These are phyloP conservation scores for Flabesymbios commensalis DNA, from an alignment of 2,888 invertebrate species.

Conservation along the genomic window DNA sequence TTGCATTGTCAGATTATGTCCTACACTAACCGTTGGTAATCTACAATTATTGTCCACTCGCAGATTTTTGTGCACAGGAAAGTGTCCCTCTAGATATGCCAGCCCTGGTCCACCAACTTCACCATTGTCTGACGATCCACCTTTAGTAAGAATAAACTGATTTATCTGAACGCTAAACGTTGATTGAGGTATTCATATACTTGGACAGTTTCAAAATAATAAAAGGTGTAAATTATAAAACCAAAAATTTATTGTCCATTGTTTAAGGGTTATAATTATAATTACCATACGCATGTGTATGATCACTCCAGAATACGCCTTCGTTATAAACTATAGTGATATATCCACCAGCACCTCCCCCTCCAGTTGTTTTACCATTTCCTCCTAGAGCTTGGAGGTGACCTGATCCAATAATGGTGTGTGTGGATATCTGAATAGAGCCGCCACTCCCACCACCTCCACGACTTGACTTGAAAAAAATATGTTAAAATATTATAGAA, in stretches of 20 bases:
- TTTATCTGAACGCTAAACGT: not conserved
- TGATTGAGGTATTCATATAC: too few species aligned
- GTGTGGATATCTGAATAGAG: slow-evolving; percentile 29
- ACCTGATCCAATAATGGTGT: slow-evolving; percentile 30
- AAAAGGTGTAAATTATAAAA: too few species aligned
- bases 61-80: slow-evolving; percentile 31
- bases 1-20: too few species aligned
- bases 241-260: too few species aligned
- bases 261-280: not conserved
- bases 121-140: slow-evolving; percentile 26
- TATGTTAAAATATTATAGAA: not conserved
- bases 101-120: slow-evolving; percentile 45
- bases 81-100: slow-evolving; percentile 35
- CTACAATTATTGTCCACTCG: slow-evolving; percentile 45
- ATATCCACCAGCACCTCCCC: slow-evolving; percentile 45
- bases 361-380: slow-evolving; percentile 30
- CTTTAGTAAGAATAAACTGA: slow-evolving; percentile 6
- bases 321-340: slow-evolving; percentile 32
- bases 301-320: slow-evolving; percentile 37
- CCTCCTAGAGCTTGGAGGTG: slow-evolving; percentile 41
- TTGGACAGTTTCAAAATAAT: too few species aligned
- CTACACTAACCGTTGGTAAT: slow-evolving; percentile 34
- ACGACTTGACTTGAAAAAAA: not conserved
- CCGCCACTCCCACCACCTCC: slow-evolving; percentile 47
- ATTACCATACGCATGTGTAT: slow-evolving; percentile 40